These are phyloP conservation scores for Tetragonula clypearis DNA, from an alignment of 1,140 invertebrate species.

Conservation along the genomic window DNA sequence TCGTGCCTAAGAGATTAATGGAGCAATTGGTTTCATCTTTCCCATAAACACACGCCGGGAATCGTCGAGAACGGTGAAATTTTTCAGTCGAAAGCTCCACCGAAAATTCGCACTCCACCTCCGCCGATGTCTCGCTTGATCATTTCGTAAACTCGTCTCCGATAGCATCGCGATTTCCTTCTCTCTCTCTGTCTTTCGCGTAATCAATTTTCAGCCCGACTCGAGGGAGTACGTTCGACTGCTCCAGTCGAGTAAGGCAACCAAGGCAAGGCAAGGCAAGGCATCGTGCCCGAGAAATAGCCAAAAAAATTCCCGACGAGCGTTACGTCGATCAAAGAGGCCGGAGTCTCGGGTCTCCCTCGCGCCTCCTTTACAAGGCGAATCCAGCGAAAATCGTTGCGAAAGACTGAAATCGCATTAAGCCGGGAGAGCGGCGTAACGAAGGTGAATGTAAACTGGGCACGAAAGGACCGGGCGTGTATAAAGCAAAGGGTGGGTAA, in stretches of 20 bases:
- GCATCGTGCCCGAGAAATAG: no score
- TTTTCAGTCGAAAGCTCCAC: background rate
- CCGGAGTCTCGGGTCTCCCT: background rate
- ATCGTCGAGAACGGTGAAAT: background rate
- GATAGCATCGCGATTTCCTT: no score
- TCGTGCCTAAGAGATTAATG: background rate
- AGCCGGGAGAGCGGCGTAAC: slow-evolving; percentile 53
- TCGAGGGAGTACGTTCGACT: no score
- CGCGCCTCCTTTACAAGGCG: slow-evolving; percentile 18
- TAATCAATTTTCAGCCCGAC: no score
- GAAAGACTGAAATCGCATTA: slow-evolving; percentile 62
- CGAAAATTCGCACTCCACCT: background rate
- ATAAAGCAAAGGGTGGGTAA: slow-evolving; percentile 8
- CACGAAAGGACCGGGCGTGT: slow-evolving; percentile 21
- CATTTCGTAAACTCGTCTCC: background rate
- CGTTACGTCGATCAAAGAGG: background rate
- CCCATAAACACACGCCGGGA: background rate
- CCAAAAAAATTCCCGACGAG: background rate
- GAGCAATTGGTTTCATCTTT: slow-evolving; percentile 50
- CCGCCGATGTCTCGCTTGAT: background rate
- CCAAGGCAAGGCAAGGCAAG: no score
- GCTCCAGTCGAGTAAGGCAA: no score
- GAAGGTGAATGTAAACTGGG: slow-evolving; percentile 62
- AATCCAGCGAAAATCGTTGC: slow-evolving; percentile 54
- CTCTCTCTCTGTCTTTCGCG: no score